These are phyloP conservation scores for Peromyscus nudipes DNA, from an alignment of 2,797 vertebrate genomes.

Conservation along the genomic window DNA sequence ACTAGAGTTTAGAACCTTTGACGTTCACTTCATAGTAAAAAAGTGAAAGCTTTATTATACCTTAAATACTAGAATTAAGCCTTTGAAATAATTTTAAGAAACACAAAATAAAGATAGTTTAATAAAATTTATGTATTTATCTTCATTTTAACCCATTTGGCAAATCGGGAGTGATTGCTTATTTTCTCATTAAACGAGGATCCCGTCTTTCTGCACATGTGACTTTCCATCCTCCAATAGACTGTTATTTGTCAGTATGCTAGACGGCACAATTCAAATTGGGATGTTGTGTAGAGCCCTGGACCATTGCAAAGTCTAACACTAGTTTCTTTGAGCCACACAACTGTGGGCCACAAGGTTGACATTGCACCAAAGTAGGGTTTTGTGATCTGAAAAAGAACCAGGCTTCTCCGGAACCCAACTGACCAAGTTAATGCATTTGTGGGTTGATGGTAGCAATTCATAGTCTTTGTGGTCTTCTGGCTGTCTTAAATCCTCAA, in stretches of 20 bases:
- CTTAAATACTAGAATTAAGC: slow-evolving; percentile 39
- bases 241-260: neutral
- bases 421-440: slow-evolving; percentile 46
- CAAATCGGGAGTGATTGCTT: neutral
- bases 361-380: slow-evolving; percentile 21
- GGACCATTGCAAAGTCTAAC: slow-evolving; percentile 8
- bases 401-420: slow-evolving; percentile 56
- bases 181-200: slow-evolving; percentile 36
- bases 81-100: slow-evolving; percentile 40
- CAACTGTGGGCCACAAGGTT: neutral
- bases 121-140: slow-evolving; percentile 20
- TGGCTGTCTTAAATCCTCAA: slow-evolving; percentile 59
- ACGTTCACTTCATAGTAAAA: neutral
- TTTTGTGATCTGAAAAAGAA: slow-evolving; percentile 68
- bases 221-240: slow-evolving; percentile 14
- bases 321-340: neutral
- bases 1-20: neutral
- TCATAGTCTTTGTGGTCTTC: slow-evolving; percentile 49
- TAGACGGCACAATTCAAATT: neutral
- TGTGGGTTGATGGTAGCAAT: slow-evolving; percentile 50
- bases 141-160: slow-evolving; percentile 41
- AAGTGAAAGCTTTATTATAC: neutral
- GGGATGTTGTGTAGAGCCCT: neutral
- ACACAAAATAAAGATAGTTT: neutral
- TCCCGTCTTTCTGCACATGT: neutral